These are phyloP conservation scores for Rousettus madagascariensis DNA, from an alignment of 2,797 vertebrate genomes.

Conservation along the genomic window DNA sequence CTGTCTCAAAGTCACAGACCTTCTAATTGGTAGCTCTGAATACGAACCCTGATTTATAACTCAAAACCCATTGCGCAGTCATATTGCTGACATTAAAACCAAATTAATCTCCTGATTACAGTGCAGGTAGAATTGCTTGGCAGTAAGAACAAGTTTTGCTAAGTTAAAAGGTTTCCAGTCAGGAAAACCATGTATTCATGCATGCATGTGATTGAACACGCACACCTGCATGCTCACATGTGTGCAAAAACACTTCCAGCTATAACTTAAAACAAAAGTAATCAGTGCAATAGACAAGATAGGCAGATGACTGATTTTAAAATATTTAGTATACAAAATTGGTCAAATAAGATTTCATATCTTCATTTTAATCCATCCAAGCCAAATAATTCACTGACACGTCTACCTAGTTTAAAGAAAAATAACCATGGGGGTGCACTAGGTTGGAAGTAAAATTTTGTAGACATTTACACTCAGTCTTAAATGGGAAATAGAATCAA, in stretches of 20 bases:
- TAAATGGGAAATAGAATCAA: not conserved
- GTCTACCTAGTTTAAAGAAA: not conserved
- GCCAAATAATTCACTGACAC: not conserved
- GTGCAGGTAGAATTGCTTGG: rapidly evolving
- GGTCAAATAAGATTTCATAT: not conserved
- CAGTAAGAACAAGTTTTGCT: not conserved
- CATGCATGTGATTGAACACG: rapidly evolving
- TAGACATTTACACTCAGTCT: not conserved
- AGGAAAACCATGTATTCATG: not conserved
- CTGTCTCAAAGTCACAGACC: not conserved
- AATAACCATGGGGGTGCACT: not conserved
- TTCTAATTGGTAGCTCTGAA: not conserved
- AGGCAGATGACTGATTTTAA: not conserved
- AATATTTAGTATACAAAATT: not conserved
- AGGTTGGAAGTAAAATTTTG: not conserved
- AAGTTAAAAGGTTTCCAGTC: not conserved
- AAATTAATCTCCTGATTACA: not conserved
- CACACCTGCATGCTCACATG: rapidly evolving
- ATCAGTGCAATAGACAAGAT: not conserved
- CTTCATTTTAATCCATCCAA: not conserved
- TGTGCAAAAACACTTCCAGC: not conserved
- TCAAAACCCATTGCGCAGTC: not conserved
- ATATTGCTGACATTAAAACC: not conserved
- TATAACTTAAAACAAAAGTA: not conserved
- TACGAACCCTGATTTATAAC: not conserved